Percentiles rank a stretch among this genome's conserved stretches.
Conservation (phyloP, 2,113 vertebrate species). For the Charina bottae region DNA sequence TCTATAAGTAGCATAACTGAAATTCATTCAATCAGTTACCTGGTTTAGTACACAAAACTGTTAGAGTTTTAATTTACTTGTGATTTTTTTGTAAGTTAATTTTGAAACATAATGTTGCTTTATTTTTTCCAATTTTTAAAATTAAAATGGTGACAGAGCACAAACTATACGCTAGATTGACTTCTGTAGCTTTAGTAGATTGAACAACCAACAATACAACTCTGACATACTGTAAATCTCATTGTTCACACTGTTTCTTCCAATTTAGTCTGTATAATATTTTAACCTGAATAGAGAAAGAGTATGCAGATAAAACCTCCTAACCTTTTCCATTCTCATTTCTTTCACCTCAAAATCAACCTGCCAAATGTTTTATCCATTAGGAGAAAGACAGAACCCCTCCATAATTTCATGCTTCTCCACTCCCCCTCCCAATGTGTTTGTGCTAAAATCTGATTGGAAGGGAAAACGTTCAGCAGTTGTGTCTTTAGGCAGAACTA, state of each 20-base stretch:
- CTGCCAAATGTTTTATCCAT: not conserved
- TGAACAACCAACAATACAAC: not conserved
- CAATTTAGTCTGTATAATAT: not conserved
- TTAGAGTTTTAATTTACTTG: conserved; percentile 8
- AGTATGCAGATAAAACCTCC: not conserved
- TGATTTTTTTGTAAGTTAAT: conserved; percentile 4
- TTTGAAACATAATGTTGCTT: conserved; percentile 9
- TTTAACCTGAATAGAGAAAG: not conserved
- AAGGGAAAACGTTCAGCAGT: not conserved
- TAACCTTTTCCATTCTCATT: not conserved
- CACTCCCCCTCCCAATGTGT: not conserved
- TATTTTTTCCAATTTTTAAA: not conserved
- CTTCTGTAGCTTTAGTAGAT: not conserved
- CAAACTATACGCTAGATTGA: not conserved
- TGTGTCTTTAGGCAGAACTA: not conserved
- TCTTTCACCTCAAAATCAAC: not conserved
- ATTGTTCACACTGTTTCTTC: not conserved
- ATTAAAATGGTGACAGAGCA: not conserved
- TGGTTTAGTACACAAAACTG: conserved; percentile 3
- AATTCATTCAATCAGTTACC: not conserved
- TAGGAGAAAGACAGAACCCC: not conserved
- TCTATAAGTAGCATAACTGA: not conserved
- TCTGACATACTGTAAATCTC: not conserved
- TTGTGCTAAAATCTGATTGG: not conserved
- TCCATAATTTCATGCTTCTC: not conserved